Evolutionary conservation across 2,888 invertebrate genomes (phyloP), one percentile per base, ranked within the genome.

Genomic region (Ochropleura plecta): DNA sequence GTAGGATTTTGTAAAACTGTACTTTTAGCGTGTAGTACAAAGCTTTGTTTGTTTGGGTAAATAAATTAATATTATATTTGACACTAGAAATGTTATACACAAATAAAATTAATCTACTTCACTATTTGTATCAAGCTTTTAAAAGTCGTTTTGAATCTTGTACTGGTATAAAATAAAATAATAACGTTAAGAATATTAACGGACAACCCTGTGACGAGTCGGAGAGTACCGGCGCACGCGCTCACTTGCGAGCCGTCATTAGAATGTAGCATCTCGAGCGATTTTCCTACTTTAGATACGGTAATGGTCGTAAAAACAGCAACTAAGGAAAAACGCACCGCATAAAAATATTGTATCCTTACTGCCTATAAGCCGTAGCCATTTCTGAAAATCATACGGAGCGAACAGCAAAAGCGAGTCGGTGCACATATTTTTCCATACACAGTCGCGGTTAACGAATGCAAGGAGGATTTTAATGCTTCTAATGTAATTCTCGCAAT

Each of bases 321-420:
- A 81, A 82, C 92, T 88, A 88, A 93, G 93, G 94, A 95, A 96
- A 96, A 96, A 96, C 94, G 91, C 66, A 91, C 89, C 83, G 94
- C 94, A 96, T 96, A 96, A 96, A 96, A 96, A 96, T 96, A 96
- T 96, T 96, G 96, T 94, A 96, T 95, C 94, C 95, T 93, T 93
- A 91, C 92, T 92, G 92, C 92, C 90, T 94, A 95, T 96, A 95
- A 91, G 93, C 92, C 90, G 90, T 92, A 89, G 93, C 95, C 96
- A 94, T 95, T 96, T 96, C 96, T 96, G 96, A 96, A 96, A 96
- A 96, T 96, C 96, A 96, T 96, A 96, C 96, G 96, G 96, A 93
- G 94, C 94, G 93, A 89, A 92, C 91, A 91, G 93, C 92, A 91
- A 89, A 90, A 93, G 92, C 94, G 84, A 93, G 95, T 94, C 88